A percentile compares a stretch with the other conserved stretches of the same genome.
Evolutionary conservation across 2,797 vertebrate genomes (phyloP).

Genomic region (Molossus alvarezi): DNA sequence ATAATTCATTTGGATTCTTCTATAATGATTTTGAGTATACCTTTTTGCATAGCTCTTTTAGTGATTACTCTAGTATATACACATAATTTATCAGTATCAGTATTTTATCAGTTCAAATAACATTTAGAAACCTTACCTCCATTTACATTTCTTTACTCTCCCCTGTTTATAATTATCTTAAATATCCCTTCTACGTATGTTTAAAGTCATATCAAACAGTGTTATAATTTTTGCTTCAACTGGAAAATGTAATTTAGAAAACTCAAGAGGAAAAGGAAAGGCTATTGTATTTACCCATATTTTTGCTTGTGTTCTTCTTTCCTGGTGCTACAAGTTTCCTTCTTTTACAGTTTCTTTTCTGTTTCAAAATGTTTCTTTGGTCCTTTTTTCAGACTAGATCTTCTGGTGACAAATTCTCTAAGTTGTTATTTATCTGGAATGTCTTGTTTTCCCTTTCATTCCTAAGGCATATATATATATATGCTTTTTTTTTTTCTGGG

Average conservation of each 20-base stretch:
- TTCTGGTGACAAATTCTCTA: background rate
- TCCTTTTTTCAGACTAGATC: background rate
- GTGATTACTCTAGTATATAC: too few relatives aligned
- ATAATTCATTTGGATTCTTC: too few relatives aligned
- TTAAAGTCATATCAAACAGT: too few relatives aligned
- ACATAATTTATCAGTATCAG: too few relatives aligned
- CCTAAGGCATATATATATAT: background rate
- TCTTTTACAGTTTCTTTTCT: constrained; percentile 10
- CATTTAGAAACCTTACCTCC: background rate
- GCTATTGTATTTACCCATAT: background rate
- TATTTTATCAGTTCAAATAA: background rate
- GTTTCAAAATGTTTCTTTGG: background rate
- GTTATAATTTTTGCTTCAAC: too few relatives aligned
- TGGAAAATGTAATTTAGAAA: too few relatives aligned
- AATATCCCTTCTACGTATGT: too few relatives aligned
- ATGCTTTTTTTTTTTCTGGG: background rate
- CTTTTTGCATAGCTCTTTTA: too few relatives aligned
- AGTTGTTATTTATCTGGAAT: background rate
- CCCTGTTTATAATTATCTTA: background rate
- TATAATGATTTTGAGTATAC: too few relatives aligned
- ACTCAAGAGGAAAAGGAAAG: too few relatives aligned
- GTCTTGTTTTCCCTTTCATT: constrained; percentile 1
- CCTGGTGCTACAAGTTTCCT: background rate
- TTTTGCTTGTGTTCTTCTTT: constrained; percentile 34
- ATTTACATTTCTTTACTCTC: background rate